A percentile compares a stretch with the other conserved stretches of the same genome.
These are phyloP conservation scores for Saccostrea glomerata DNA, from an alignment of 1,140 invertebrate species.

Conservation along the genomic window DNA sequence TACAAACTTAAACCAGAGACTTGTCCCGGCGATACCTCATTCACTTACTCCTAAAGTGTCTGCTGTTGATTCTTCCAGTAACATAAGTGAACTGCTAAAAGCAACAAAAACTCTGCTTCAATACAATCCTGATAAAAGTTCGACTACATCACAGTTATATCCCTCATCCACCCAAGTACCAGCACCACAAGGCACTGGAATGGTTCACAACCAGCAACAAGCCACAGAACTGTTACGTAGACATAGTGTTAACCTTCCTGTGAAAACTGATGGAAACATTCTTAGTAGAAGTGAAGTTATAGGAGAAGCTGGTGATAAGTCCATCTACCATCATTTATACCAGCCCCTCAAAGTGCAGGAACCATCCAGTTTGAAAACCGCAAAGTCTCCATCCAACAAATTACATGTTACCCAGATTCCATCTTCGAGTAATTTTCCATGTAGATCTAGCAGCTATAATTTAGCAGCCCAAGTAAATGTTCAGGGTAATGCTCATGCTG, in stretches of 20 bases:
- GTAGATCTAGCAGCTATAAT: neutral
- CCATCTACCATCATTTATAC: slow-evolving; percentile 34
- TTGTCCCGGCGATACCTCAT: slow-evolving; percentile 6
- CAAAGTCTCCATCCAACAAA: slow-evolving; percentile 15
- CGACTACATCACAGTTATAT: neutral
- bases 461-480: neutral
- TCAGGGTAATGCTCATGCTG: neutral
- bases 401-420: neutral
- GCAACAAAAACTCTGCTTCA: slow-evolving; percentile 44
- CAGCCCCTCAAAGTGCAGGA: neutral
- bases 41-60: neutral
- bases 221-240: neutral
- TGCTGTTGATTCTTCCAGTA: neutral
- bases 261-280: neutral
- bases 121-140: neutral
- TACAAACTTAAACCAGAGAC: neutral
- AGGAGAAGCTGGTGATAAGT: slow-evolving; percentile 30
- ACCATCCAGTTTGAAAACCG: slow-evolving; percentile 25
- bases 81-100: slow-evolving; percentile 46
- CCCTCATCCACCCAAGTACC: neutral
- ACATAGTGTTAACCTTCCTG: neutral
- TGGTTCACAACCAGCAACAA: neutral
- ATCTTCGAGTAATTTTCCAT: neutral
- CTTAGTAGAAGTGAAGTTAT: slow-evolving; percentile 11
- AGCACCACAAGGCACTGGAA: neutral